phyloP scores from a whole-genome alignment of 2,888 invertebrate genomes.

The Monopis laevigella region DNA sequence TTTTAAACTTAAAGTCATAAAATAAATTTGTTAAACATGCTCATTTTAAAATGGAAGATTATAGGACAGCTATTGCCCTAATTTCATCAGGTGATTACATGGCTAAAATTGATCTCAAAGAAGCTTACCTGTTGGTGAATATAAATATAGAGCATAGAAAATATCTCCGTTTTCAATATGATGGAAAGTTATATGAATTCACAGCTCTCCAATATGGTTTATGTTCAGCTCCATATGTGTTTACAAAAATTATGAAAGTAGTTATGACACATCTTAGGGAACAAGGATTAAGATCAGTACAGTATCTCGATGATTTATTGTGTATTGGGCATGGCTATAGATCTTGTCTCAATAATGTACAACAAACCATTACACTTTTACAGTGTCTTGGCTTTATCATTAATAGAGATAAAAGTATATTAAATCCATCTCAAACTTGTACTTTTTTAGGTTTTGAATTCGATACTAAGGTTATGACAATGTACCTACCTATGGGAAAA shows the following conservation, averaged over 20 bases:
- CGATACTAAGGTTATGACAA: not conserved
- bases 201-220: conserved; percentile 3
- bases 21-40: conserved; percentile 23
- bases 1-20: conserved; percentile 19
- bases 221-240: conserved; percentile 1
- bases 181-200: conserved; percentile 1
- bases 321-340: not conserved
- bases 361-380: not conserved
- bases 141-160: conserved; percentile 13
- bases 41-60: too few relatives aligned
- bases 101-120: conserved; percentile 21
- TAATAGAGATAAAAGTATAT: conserved; percentile 2
- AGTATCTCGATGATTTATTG: not conserved
- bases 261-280: conserved; percentile 1
- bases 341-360: not conserved
- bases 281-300: not conserved
- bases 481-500: not conserved
- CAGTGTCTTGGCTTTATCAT: conserved; percentile 5
- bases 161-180: not conserved
- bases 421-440: not conserved
- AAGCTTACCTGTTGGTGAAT: conserved; percentile 20
- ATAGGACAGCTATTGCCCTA: conserved; percentile 19
- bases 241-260: conserved; percentile 9
- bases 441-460: conserved; percentile 5
- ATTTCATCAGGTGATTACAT: conserved; percentile 16